Base-by-base conservation (phyloP, 2,113 vertebrate genomes). In the Onychostruthus taczanowskii region DNA sequence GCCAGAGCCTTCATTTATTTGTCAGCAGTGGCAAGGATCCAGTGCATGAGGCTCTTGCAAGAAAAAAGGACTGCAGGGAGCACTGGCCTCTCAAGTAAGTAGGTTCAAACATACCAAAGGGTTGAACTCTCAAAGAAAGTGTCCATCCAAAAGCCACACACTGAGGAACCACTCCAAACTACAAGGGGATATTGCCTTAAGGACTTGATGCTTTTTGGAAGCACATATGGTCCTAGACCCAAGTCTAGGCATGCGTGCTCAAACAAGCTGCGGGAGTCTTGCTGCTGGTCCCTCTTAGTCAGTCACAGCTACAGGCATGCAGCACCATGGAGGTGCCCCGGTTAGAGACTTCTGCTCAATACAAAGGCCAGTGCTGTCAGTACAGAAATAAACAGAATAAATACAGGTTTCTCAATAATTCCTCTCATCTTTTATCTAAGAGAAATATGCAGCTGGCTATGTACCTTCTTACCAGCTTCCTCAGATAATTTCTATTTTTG, bases 1-100 rank as follows among this genome's bases (percentile, higher is more conserved):
- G 58, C 89, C 93, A 96, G 94, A 70, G 39, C 61, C 47, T 93
- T 88, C 87, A 85, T 88, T 84, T 93, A 80, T 91, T 94, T 94
- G 72, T 88, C 92, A 84, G 80, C 72, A 88, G 64, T 77, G 88
- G 68, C 76, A 75, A 80, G 24, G 55, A 52, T 76, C 87, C 84
- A 91, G 50, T 47, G 79, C 67, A 95, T 77, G 89, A 95, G 33
- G 50, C 28, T 87, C 21, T 85, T 73, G 46, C 27, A 91, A 84
- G 77, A 68, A 84, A 64, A 84, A 92, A 73, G 20, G n/a, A 72
- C 70, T 64, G 44, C 58, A 66, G 69, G 76, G 53, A 56, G 30
- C 5, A 0, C 23, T 82, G 69, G 73, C 49, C 87, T 79, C 77
- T 79, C 77, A 67, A 79, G 49, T 39, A 68, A 43, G 62, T 84